These are phyloP conservation scores for Drosophila bocki DNA, from an alignment of 1,140 invertebrate genomes.

Conservation along the genomic window DNA sequence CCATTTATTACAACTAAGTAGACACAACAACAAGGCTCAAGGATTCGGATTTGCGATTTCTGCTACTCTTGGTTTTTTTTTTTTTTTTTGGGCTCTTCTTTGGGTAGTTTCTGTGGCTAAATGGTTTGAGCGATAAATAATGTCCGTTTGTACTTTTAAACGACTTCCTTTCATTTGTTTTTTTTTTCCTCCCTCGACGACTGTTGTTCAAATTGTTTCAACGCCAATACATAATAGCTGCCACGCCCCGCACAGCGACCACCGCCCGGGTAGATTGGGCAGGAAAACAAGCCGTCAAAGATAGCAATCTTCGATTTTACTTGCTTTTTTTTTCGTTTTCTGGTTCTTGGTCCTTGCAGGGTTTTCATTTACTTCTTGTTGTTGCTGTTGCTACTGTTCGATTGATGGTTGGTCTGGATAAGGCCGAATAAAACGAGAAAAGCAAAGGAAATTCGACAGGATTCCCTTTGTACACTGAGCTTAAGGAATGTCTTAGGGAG, in stretches of 20 bases:
- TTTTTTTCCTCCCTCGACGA: conserved; percentile 34
- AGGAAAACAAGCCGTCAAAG: conserved; percentile 84
- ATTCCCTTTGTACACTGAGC: conserved; percentile 48
- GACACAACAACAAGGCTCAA: conserved; percentile 61
- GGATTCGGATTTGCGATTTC: conserved; percentile 21
- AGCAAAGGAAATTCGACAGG: conserved; percentile 44
- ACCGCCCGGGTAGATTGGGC: conserved; percentile 38
- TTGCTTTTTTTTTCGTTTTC: conserved; percentile 40
- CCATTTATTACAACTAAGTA: conserved; percentile 82
- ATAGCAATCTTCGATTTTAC: conserved; percentile 85
- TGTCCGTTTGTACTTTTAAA: conserved; percentile 85
- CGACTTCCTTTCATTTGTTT: conserved; percentile 85
- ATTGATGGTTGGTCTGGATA: conserved; percentile 77
- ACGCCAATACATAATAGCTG: conserved; percentile 84
- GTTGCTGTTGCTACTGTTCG: conserved; percentile 60
- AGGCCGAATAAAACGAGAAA: conserved; percentile 41
- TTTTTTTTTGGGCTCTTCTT: conserved; percentile 39
- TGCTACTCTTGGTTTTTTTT: conserved; percentile 4
- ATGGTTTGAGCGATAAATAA: conserved; percentile 85
- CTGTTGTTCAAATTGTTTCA: conserved; percentile 84
- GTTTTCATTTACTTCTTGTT: conserved; percentile 78
- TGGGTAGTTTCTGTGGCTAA: conserved; percentile 76
- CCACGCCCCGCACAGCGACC: conserved; percentile 39
- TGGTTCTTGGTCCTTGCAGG: conserved; percentile 24
- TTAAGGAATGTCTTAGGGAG: neutral